These are phyloP conservation scores for Reinhardtius hippoglossoides DNA, from an alignment of 2,113 vertebrate genomes.

Conservation along the genomic window DNA sequence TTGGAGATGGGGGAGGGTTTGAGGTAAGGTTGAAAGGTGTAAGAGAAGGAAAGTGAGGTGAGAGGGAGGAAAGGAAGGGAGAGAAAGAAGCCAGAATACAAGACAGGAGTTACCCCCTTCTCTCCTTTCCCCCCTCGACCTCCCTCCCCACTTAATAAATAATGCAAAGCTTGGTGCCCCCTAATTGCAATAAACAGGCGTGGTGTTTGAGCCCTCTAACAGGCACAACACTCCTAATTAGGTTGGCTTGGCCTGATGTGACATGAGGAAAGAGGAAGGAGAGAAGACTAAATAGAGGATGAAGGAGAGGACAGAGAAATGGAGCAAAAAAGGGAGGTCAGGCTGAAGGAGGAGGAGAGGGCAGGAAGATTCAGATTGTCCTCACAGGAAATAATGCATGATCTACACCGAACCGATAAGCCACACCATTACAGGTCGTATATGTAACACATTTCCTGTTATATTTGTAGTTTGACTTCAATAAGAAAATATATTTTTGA, in stretches of 20 bases:
- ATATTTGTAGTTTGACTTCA: too few relatives aligned
- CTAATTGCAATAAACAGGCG: conserved; percentile 94
- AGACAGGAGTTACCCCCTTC: neutral
- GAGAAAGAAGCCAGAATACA: neutral
- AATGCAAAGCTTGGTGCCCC: conserved; percentile 82
- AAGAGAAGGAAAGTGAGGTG: neutral
- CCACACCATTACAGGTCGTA: too few relatives aligned
- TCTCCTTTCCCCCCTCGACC: neutral
- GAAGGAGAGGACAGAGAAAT: neutral
- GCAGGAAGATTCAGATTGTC: conserved; percentile 5
- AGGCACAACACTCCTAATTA: conserved; percentile 93
- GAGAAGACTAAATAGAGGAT: neutral
- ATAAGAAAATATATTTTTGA: too few relatives aligned
- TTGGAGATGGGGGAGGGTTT: neutral
- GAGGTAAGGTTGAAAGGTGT: neutral
- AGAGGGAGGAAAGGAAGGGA: neutral
- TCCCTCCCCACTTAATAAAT: conserved; percentile 82
- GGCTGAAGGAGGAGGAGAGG: conserved; percentile 69
- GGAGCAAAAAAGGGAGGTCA: neutral
- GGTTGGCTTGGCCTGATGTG: conserved; percentile 88
- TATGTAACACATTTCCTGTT: too few relatives aligned
- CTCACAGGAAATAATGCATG: neutral
- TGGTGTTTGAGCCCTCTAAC: conserved; percentile 89
- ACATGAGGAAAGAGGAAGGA: conserved; percentile 74
- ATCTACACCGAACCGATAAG: too few relatives aligned